A percentile compares a stretch with the other conserved stretches of the same genome.
These are phyloP conservation scores for Hippocampus barbouri DNA, from an alignment of 2,113 vertebrate species.

Conservation along the genomic window DNA sequence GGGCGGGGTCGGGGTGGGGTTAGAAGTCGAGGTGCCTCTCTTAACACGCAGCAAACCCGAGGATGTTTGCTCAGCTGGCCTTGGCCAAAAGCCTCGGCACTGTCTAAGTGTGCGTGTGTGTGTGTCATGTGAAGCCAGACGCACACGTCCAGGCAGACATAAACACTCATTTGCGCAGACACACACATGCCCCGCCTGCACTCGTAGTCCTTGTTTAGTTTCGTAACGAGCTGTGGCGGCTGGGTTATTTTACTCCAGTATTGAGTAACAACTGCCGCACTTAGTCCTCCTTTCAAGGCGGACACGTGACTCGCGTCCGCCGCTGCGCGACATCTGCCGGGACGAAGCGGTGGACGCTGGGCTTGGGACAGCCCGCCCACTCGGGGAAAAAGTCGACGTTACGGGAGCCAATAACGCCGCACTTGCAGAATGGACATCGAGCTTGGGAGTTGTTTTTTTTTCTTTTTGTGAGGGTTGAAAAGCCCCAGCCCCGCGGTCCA, in stretches of 20 bases:
- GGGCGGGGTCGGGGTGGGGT: slow-evolving; percentile 8
- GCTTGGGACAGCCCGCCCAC: background rate
- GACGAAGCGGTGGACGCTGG: slow-evolving; percentile 23
- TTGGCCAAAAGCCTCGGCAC: slow-evolving; percentile 34
- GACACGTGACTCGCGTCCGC: slow-evolving; percentile 40
- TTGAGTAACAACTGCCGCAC: slow-evolving; percentile 68
- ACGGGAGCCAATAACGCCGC: slow-evolving; percentile 8
- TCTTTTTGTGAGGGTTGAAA: slow-evolving; percentile 41
- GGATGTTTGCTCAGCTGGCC: slow-evolving; percentile 78
- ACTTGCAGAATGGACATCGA: slow-evolving; percentile 34
- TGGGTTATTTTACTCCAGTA: slow-evolving; percentile 69
- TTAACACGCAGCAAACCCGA: slow-evolving; percentile 50
- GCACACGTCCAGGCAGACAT: slow-evolving; percentile 31
- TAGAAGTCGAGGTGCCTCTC: slow-evolving; percentile 48
- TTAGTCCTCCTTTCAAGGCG: slow-evolving; percentile 62
- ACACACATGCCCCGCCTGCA: slow-evolving; percentile 35
- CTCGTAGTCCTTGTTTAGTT: slow-evolving; percentile 66
- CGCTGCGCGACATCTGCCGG: slow-evolving; percentile 46
- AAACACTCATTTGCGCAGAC: slow-evolving; percentile 33
- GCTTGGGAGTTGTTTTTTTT: slow-evolving; percentile 8
- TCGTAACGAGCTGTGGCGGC: slow-evolving; percentile 71
- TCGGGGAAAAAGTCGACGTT: background rate
- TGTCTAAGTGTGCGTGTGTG: slow-evolving; percentile 10
- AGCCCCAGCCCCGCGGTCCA: slow-evolving; percentile 46
- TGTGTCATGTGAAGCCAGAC: slow-evolving; percentile 15